These are phyloP conservation scores for Protobothrops flavoviridis DNA, from an alignment of 2,113 vertebrate genomes.

Conservation along the genomic window DNA sequence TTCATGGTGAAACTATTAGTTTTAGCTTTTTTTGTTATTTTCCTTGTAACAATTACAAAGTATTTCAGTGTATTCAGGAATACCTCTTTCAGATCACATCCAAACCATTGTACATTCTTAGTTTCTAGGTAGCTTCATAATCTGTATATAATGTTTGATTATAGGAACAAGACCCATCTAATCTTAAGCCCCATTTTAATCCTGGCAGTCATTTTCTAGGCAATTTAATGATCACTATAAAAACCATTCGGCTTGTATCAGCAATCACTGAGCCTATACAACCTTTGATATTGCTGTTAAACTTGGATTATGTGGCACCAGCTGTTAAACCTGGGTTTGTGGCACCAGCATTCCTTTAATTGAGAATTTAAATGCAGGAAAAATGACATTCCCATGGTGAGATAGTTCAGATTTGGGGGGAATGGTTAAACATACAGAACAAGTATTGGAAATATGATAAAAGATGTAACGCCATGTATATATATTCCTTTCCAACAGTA, in stretches of 20 bases:
- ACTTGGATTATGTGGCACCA: not conserved
- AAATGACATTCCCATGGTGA: not conserved
- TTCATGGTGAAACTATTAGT: not conserved
- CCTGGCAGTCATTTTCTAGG: not conserved
- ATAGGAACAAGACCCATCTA: not conserved
- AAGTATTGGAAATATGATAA: not conserved
- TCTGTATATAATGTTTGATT: not conserved
- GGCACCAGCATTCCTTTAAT: not conserved
- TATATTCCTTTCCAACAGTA: not conserved
- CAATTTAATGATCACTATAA: not conserved
- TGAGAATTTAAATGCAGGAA: not conserved
- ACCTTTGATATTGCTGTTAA: not conserved
- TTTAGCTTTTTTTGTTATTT: not conserved
- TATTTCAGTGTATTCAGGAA: not conserved
- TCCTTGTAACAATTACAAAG: not conserved
- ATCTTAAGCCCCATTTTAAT: not conserved
- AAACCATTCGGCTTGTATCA: not conserved
- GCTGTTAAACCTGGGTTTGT: not conserved
- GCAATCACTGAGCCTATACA: not conserved
- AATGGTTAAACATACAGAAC: not conserved
- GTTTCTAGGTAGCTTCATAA: not conserved
- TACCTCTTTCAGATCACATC: not conserved
- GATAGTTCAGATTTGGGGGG: not conserved
- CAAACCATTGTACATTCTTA: not conserved
- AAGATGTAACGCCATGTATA: not conserved